Conservation (phyloP, 1,140 invertebrate genomes). For the honey bee (Apis mellifera) region DNA sequence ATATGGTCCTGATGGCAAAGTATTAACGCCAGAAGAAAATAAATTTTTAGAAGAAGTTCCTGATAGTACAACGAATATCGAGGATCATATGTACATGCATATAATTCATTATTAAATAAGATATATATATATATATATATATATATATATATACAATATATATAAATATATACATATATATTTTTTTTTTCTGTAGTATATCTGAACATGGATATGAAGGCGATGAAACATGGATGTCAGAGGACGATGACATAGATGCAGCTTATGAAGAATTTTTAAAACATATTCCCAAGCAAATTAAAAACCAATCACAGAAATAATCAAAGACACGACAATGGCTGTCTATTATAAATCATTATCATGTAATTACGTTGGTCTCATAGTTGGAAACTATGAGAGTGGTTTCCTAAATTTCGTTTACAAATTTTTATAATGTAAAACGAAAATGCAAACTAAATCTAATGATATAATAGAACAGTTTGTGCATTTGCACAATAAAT, state of each 20-base stretch:
- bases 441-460: constrained; percentile 10
- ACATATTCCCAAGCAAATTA: constrained; percentile 32
- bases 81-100: constrained; percentile 65
- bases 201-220: constrained; percentile 58
- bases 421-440: constrained; percentile 16
- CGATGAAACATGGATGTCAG: constrained; percentile 54
- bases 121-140: background rate
- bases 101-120: constrained; percentile 16
- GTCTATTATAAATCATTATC: constrained; percentile 11
- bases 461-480: background rate
- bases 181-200: constrained; percentile 35
- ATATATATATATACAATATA: background rate
- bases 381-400: constrained; percentile 38
- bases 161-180: background rate
- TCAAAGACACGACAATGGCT: background rate
- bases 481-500: constrained; percentile 12
- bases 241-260: constrained; percentile 71
- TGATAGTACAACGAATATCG: constrained; percentile 44
- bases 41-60: constrained; percentile 69
- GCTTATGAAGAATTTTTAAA: constrained; percentile 78
- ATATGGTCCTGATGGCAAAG: constrained; percentile 78
- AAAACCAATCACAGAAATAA: constrained; percentile 23
- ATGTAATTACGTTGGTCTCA: constrained; percentile 8
- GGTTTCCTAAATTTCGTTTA: constrained; percentile 21
- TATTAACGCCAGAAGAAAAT: constrained; percentile 77